phyloP scores from a whole-genome alignment of 2,888 invertebrate genomes.

The Acrobasis consociella region DNA sequence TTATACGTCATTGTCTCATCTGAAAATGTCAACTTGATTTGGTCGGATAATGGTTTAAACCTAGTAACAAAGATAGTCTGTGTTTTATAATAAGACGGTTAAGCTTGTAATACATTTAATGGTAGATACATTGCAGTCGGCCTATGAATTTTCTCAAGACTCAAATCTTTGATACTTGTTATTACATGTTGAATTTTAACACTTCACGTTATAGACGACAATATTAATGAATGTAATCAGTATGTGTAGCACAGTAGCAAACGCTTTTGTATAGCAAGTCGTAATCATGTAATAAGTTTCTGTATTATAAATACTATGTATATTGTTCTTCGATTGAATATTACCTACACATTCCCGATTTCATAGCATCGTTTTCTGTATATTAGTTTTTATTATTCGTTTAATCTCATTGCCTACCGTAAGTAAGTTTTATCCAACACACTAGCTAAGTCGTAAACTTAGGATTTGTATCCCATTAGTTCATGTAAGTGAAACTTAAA shows the following conservation, averaged over 20 bases:
- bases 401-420: background rate
- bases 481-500: constrained; percentile 48
- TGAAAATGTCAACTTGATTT: too few species aligned
- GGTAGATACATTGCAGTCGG: constrained; percentile 16
- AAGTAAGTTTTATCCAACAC: background rate
- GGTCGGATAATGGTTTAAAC: too few species aligned
- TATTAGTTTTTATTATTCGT: constrained; percentile 5
- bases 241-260: constrained; percentile 42
- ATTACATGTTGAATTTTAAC: constrained; percentile 73
- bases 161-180: constrained; percentile 60
- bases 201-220: constrained; percentile 52
- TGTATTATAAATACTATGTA: constrained; percentile 33
- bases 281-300: constrained; percentile 20
- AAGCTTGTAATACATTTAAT: too few species aligned
- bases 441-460: background rate
- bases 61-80: too few species aligned
- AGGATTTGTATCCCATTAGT: constrained; percentile 47
- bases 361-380: constrained; percentile 47
- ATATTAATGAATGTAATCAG: constrained; percentile 34
- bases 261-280: constrained; percentile 31
- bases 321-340: constrained; percentile 27
- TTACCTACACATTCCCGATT: constrained; percentile 63
- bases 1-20: too few species aligned
- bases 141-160: constrained; percentile 48
- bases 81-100: too few species aligned